Evolutionary conservation across 2,113 vertebrate species (phyloP).

Genomic region (rabbit (Oryctolagus cuniculus)): DNA sequence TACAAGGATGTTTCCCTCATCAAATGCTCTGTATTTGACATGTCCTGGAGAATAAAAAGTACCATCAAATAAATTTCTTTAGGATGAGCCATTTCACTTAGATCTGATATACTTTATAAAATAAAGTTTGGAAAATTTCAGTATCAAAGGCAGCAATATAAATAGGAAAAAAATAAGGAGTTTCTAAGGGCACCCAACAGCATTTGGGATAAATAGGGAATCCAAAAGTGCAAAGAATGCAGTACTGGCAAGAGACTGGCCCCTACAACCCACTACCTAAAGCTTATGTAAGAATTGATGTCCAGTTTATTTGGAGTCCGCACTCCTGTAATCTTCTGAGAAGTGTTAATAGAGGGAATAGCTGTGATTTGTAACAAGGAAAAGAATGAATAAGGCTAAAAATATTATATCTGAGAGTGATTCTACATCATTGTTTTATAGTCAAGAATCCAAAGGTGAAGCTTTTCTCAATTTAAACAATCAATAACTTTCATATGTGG

Average conservation of each 20-base stretch:
- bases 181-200: not conserved
- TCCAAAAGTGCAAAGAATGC: slow-evolving; percentile 34
- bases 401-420: not conserved
- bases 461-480: slow-evolving; percentile 53
- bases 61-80: not conserved
- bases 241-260: not conserved
- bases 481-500: not conserved
- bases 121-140: slow-evolving; percentile 25
- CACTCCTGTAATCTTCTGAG: not conserved
- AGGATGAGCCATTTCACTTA: not conserved
- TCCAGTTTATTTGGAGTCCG: slow-evolving; percentile 30
- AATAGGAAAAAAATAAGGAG: slow-evolving; percentile 22
- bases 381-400: not conserved
- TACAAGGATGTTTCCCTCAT: not conserved
- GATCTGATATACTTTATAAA: slow-evolving; percentile 42
- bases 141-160: slow-evolving; percentile 45
- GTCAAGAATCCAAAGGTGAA: slow-evolving; percentile 45
- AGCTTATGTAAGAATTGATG: not conserved
- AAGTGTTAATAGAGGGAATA: slow-evolving; percentile 25
- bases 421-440: not conserved
- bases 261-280: not conserved
- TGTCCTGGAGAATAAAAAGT: slow-evolving; percentile 7
- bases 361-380: not conserved
- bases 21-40: not conserved
- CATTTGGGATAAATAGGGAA: slow-evolving; percentile 6